These are phyloP conservation scores for Drosophila fulvimacula DNA, from an alignment of 2,888 invertebrate species.

Conservation along the genomic window DNA sequence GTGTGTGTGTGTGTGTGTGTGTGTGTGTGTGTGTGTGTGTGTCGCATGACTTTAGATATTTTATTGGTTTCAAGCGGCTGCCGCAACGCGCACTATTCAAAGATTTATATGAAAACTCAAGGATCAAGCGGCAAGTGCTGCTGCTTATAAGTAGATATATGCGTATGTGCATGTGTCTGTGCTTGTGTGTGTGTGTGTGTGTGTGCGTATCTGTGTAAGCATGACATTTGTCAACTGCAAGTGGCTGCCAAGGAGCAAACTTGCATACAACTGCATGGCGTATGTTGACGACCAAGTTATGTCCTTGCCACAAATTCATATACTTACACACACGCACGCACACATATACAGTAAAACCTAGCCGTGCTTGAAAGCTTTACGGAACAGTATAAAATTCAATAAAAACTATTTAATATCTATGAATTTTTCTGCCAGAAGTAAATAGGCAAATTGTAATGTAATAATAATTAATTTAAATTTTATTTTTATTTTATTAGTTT, in stretches of 20 bases:
- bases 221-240: conserved; percentile 75
- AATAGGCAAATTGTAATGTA: too few species aligned
- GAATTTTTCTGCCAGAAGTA: background rate
- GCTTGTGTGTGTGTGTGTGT: conserved; percentile 17
- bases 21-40: conserved; percentile 6
- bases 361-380: background rate
- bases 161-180: conserved; percentile 25
- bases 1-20: background rate
- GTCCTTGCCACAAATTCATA: conserved; percentile 66
- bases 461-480: too few species aligned
- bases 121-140: conserved; percentile 65
- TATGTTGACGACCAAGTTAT: conserved; percentile 74
- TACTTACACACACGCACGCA: conserved; percentile 30
- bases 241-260: conserved; percentile 66
- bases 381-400: background rate
- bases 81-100: conserved; percentile 55
- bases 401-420: background rate
- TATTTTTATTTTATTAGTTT: too few species aligned
- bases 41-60: conserved; percentile 54
- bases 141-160: conserved; percentile 38
- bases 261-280: conserved; percentile 42
- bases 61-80: conserved; percentile 52
- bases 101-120: conserved; percentile 73
- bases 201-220: conserved; percentile 52
- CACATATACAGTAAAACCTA: conserved; percentile 35